Percentiles rank a stretch among this genome's conserved stretches.
phyloP scores from a whole-genome alignment of 2,797 vertebrate species.

The Hydrocynus forskahlii region DNA sequence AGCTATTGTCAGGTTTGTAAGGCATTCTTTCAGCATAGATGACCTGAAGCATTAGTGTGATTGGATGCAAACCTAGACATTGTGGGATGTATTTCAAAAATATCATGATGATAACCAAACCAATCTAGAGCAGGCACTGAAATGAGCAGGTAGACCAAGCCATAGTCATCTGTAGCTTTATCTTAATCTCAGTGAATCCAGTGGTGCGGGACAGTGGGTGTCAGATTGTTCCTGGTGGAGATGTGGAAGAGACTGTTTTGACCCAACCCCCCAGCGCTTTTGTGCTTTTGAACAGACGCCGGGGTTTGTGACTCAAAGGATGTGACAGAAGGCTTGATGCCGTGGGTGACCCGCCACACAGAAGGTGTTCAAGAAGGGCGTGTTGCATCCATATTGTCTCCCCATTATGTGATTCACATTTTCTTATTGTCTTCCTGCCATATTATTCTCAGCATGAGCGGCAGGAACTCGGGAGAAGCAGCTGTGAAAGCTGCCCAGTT shows the following conservation, averaged over 20 bases:
- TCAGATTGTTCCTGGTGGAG: slow-evolving; percentile 19
- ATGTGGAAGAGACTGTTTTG: slow-evolving; percentile 8
- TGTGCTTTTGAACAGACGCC: slow-evolving; percentile 39
- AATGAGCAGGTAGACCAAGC: not conserved
- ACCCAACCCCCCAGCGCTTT: slow-evolving; percentile 29
- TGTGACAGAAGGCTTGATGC: slow-evolving; percentile 52
- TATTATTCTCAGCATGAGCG: slow-evolving; percentile 29
- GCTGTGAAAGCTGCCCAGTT: not conserved
- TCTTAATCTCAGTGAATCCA: not conserved
- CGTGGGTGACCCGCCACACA: slow-evolving; percentile 45
- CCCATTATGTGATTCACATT: slow-evolving; percentile 39
- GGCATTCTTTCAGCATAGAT: too few relatives aligned
- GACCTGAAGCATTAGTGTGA: too few relatives aligned
- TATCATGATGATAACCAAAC: too few relatives aligned
- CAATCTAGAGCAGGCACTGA: not conserved
- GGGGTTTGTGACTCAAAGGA: slow-evolving; percentile 48
- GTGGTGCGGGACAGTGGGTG: slow-evolving; percentile 4
- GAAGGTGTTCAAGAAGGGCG: slow-evolving; percentile 45
- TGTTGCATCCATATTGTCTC: slow-evolving; percentile 50
- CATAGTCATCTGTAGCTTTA: slow-evolving; percentile 16
- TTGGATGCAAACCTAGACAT: too few relatives aligned
- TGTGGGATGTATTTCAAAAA: too few relatives aligned
- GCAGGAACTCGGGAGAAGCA: slow-evolving; percentile 21
- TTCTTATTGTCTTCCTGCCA: slow-evolving; percentile 45
- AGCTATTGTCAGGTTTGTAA: too few relatives aligned